Evolutionary conservation across 1,140 invertebrate species (phyloP).

Genomic region (Drosophila varians): DNA sequence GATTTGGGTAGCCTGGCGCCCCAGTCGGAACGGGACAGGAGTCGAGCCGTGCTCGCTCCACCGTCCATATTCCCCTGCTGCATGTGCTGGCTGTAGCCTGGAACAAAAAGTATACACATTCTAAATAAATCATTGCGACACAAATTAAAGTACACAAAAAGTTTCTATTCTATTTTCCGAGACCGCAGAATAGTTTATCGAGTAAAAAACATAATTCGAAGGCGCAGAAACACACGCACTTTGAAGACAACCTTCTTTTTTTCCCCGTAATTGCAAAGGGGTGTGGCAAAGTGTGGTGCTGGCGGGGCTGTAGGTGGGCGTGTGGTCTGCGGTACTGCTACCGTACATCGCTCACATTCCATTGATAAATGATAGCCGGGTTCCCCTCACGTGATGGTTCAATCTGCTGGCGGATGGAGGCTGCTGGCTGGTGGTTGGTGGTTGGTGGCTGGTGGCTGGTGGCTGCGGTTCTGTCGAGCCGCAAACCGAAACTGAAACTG

Average conservation of each 20-base stretch:
- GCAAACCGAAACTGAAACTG: conserved; percentile 70
- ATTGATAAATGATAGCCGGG: conserved; percentile 69
- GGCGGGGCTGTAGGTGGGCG: conserved; percentile 16
- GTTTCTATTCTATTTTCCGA: background rate
- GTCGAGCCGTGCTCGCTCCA: conserved; percentile 29
- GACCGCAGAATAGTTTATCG: conserved; percentile 15
- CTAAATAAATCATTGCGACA: too few species aligned
- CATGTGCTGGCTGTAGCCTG: conserved; percentile 76
- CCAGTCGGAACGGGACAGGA: conserved; percentile 87
- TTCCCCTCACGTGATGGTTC: conserved; percentile 40
- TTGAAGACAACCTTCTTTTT: conserved; percentile 27
- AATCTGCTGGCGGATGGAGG: conserved; percentile 34
- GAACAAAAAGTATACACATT: background rate
- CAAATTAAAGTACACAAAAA: background rate
- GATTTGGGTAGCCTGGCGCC: conserved; percentile 85
- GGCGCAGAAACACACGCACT: conserved; percentile 8
- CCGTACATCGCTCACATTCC: conserved; percentile 54
- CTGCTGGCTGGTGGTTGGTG: too few species aligned
- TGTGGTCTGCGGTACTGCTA: conserved; percentile 24
- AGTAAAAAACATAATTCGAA: conserved; percentile 4
- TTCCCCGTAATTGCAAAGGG: conserved; percentile 56
- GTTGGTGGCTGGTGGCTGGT: too few species aligned
- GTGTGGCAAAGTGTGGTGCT: too few species aligned
- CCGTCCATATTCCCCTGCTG: conserved; percentile 18
- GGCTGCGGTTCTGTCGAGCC: conserved; percentile 50